Base-by-base conservation (phyloP, 2,888 invertebrate species). In the Folsomia manolachei region DNA sequence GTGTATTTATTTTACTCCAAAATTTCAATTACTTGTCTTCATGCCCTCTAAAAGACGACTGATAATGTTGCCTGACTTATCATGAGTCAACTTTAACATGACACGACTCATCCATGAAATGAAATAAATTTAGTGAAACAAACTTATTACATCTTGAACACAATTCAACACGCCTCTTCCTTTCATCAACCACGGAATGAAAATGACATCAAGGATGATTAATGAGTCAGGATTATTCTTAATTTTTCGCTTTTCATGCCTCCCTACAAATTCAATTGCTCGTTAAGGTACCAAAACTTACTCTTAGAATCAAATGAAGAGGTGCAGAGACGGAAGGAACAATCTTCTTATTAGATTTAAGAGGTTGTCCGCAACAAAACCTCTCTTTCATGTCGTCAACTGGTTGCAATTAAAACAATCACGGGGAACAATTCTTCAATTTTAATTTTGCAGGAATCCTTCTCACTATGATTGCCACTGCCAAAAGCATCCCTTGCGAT, bases 291-390 rank as follows among this genome's bases (percentile, higher is more conserved):
- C n/a, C n/a, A n/a, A n/a, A 27, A 71, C 69, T 67, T 73, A 79
- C 79, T 71, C 76, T 75, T 14, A 79, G 72, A 66, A 79, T 79
- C 23, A 79, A 71, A 72, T 79, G 79, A 19, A 79, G 70, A 21
- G 79, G 79, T 69, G 79, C 78, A n/a, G 79, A 79, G 68, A 79
- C 76, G 60, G 78, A 72, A 56, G 79, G 79, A 52, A 76, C 73
- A 67, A 79, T 75, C 73, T 74, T 74, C 71, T 75, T 77, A 51
- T 66, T 66, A 70, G 71, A 75, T 71, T 74, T 77, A 69, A 75
- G 69, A 69, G 77, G 68, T 71, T 74, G 75, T 71, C 75, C 79
- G 72, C 79, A 79, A 63, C 78, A 78, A 69, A 79, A 74, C 19
- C 77, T 75, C 51, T 78, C 77, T 78, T 78, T 78, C 77, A 78